Evolutionary conservation across 2,888 invertebrate species (phyloP).

Genomic region (Conchocele bisecta): DNA sequence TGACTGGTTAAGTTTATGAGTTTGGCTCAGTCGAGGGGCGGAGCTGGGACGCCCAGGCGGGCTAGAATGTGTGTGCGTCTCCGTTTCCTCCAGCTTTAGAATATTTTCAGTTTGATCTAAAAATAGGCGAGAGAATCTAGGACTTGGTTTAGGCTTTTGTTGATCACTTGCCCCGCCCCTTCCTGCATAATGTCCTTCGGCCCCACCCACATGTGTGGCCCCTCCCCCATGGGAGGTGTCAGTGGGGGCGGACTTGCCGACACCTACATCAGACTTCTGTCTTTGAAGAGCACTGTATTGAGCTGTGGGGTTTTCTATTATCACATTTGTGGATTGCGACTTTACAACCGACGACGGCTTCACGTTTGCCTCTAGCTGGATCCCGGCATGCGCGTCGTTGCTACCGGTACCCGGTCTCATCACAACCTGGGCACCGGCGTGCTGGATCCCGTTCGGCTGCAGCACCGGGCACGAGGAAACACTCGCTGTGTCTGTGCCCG

Average conservation of each 20-base stretch:
- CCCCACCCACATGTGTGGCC: neutral
- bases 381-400: constrained; percentile 63
- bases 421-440: constrained; percentile 8
- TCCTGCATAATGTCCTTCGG: neutral
- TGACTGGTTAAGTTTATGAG: constrained; percentile 19
- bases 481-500: constrained; percentile 77
- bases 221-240: constrained; percentile 19
- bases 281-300: constrained; percentile 75
- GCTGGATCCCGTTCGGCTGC: constrained; percentile 50
- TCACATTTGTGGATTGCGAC: constrained; percentile 78
- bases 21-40: constrained; percentile 42
- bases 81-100: constrained; percentile 52
- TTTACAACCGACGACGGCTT: constrained; percentile 79
- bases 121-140: constrained; percentile 74
- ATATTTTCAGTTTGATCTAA: constrained; percentile 66
- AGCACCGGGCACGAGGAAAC: constrained; percentile 71
- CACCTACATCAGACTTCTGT: constrained; percentile 77
- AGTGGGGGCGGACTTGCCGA: neutral
- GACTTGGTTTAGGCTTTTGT: constrained; percentile 75
- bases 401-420: constrained; percentile 22
- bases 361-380: constrained; percentile 77
- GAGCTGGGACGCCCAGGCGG: constrained; percentile 48
- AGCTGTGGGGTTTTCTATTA: constrained; percentile 71
- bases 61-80: constrained; percentile 26
- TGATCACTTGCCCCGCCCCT: constrained; percentile 28